A percentile compares a stretch with the other conserved stretches of the same genome.
Conservation (phyloP, 2,888 invertebrate species). For the Campoplex nolae region DNA sequence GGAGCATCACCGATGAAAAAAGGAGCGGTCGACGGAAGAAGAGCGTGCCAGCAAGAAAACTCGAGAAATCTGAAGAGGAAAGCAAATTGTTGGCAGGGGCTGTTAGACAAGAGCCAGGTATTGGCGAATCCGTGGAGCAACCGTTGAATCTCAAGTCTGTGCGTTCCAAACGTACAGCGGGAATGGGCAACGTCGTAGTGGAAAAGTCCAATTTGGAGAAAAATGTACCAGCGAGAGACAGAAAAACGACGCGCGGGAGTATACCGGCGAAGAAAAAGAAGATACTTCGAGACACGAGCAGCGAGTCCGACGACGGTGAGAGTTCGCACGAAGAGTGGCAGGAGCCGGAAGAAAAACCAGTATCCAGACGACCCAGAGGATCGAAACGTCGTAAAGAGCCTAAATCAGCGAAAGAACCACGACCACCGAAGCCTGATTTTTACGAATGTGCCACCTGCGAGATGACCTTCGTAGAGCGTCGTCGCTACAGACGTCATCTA, state of each 20-base stretch:
- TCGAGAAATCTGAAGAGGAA: slow-evolving; percentile 36
- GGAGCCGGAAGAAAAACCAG: slow-evolving; percentile 39
- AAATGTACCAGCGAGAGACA: slow-evolving; percentile 31
- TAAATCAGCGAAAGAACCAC: slow-evolving; percentile 24
- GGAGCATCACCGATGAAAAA: slow-evolving; percentile 42
- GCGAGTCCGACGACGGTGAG: slow-evolving; percentile 51
- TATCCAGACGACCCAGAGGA: neutral
- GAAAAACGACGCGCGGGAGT: neutral
- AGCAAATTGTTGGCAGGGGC: neutral
- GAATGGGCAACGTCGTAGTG: neutral
- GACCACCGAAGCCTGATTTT: slow-evolving; percentile 29
- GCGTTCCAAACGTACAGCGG: slow-evolving; percentile 48
- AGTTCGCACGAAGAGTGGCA: slow-evolving; percentile 59
- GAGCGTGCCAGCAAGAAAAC: slow-evolving; percentile 42
- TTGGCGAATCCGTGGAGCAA: slow-evolving; percentile 14
- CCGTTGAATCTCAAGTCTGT: slow-evolving; percentile 46
- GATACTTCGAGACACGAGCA: slow-evolving; percentile 29
- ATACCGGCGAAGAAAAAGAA: slow-evolving; percentile 6
- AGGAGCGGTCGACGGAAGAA: slow-evolving; percentile 48
- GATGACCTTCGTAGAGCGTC: slow-evolving; percentile 50
- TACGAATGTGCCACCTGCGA: slow-evolving; percentile 62
- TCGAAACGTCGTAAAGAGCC: neutral
- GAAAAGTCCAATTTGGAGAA: slow-evolving; percentile 43
- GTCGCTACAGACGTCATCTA: slow-evolving; percentile 64
- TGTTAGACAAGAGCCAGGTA: slow-evolving; percentile 8